A percentile compares a stretch with the other conserved stretches of the same genome.
Evolutionary conservation across 2,797 vertebrate species (phyloP).

Genomic region (Gorsachius magnificus): DNA sequence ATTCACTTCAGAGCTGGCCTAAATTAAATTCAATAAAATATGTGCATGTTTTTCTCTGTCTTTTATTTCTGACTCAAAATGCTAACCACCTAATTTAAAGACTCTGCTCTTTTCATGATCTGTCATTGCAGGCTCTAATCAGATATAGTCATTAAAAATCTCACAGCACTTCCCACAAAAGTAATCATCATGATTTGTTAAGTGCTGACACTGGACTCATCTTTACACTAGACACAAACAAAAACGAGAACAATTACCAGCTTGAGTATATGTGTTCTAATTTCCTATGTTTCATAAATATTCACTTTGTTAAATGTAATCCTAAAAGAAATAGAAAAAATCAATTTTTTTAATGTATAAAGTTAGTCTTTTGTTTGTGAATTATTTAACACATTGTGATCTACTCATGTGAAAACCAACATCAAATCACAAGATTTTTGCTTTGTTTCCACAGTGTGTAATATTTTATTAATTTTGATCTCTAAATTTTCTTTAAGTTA

Average conservation of each 20-base stretch:
- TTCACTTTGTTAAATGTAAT: not conserved
- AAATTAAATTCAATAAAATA: not conserved
- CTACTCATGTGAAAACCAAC: not conserved
- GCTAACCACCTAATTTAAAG: not conserved
- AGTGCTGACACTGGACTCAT: slow-evolving; percentile 8
- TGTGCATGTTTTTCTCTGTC: not conserved
- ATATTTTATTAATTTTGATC: not conserved
- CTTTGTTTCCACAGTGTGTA: not conserved
- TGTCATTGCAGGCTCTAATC: slow-evolving; percentile 33
- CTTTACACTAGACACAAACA: slow-evolving; percentile 3
- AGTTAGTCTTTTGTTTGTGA: not conserved
- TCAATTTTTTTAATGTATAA: not conserved
- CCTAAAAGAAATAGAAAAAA: not conserved
- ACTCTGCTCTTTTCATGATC: slow-evolving; percentile 5
- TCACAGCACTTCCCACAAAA: not conserved
- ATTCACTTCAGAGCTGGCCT: not conserved
- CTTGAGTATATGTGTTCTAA: not conserved
- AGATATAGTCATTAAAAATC: slow-evolving; percentile 19
- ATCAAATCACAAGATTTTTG: not conserved
- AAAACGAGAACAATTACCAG: not conserved
- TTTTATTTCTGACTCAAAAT: not conserved
- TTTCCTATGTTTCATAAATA: slow-evolving; percentile 2
- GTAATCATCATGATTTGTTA: slow-evolving; percentile 35
- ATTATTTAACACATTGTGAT: not conserved
- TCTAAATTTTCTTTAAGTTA: not conserved